Evolutionary conservation across 2,797 vertebrate genomes (phyloP).

Genomic region (Iguana delicatissima): DNA sequence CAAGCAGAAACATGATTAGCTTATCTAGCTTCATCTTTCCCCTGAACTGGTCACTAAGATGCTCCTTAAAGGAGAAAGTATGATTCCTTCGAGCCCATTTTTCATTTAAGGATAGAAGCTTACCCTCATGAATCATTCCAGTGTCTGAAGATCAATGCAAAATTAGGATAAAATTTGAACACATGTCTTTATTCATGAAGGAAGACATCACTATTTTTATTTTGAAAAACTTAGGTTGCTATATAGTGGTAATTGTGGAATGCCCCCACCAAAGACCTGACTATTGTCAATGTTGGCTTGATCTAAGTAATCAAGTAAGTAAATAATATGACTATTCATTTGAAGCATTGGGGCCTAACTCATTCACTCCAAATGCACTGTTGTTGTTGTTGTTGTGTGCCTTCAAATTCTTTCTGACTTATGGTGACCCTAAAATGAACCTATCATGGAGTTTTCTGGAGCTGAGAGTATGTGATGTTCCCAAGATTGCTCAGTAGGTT

Average conservation of each 20-base stretch:
- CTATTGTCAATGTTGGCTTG: too few relatives aligned
- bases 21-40: background rate
- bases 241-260: background rate
- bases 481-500: too few relatives aligned
- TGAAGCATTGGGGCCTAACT: too few relatives aligned
- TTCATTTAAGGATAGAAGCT: background rate
- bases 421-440: too few relatives aligned
- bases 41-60: background rate
- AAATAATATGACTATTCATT: too few relatives aligned
- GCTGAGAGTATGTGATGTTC: too few relatives aligned
- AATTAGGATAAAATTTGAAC: background rate
- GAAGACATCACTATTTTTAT: background rate
- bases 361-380: too few relatives aligned
- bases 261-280: too few relatives aligned
- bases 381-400: too few relatives aligned
- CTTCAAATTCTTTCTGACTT: too few relatives aligned
- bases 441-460: too few relatives aligned
- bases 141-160: background rate
- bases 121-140: background rate
- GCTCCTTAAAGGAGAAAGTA: background rate
- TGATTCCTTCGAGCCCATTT: background rate
- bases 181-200: background rate
- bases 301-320: too few relatives aligned
- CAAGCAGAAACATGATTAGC: background rate
- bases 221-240: background rate